Base-by-base conservation (phyloP, 2,888 invertebrate species). In the Sphaeridia pumilis region DNA sequence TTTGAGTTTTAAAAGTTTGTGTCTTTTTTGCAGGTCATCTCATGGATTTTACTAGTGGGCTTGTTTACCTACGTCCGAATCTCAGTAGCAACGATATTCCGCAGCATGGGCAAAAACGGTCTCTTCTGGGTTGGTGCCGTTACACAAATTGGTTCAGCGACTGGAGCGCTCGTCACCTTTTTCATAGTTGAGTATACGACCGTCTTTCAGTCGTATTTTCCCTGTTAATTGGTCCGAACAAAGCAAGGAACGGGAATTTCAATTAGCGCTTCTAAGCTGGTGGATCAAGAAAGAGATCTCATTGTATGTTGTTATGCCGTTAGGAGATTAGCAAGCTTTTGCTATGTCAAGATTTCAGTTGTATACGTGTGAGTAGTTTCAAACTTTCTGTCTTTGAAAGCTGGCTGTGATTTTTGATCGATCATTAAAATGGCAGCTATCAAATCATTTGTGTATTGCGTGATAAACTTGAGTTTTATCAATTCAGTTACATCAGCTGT, bases 51-150 rank as follows among this genome's bases (percentile, higher is more conserved):
- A 42, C 75, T 81, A 41, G 72, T 77, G 27, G 84, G 79, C 27
- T 68, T 80, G 22, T 76, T 84, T 61, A 83, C 86, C 61, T 88
- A 84, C 70, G 78, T 81, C 22, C 85, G 87, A 73, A 79, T 87
- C 69, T 80, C 81, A 68, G 80, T 85, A 61, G 85, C 84, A 57
- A 79, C 79, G 2, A 75, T 84, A 63, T 81, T 87, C 71, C 75
- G 85, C 34, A 61, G 65, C 22, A 80, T 82, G 64, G 85, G 85
- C 24, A 82, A 82, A 56, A 76, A 76, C 52, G 85, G 84, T 44
- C 74, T 89, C 67, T 82, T 87, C 56, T 83, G 81, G 72, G 80
- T 80, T 66, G 88, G 89, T 38, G 81, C 77, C 7, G 74, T 78
- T 48, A 82, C 83, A 5, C 88, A 89, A 73, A 68, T 80, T 7